Evolutionary conservation across 2,113 vertebrate species (phyloP).

Genomic region (Setophaga coronata): DNA sequence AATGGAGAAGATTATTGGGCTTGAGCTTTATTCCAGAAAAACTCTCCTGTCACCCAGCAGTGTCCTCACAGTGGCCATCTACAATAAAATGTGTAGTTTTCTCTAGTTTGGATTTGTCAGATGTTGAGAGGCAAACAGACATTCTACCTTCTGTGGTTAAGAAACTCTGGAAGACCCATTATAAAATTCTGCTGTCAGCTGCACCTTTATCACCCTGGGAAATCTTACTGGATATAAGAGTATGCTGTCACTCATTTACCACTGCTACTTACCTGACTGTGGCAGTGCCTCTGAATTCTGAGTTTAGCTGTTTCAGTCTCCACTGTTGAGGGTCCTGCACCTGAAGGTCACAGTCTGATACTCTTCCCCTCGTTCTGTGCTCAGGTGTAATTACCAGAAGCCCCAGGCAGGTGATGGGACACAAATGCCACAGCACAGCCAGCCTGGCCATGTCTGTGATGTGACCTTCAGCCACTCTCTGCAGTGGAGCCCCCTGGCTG

Average conservation of each 20-base stretch:
- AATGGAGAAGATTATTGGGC: background rate
- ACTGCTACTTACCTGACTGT: background rate
- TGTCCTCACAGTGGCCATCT: background rate
- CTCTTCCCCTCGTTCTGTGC: background rate
- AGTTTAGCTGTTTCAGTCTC: background rate
- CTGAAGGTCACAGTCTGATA: background rate
- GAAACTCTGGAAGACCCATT: background rate
- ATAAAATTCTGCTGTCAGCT: background rate
- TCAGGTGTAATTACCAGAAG: background rate
- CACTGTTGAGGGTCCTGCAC: background rate
- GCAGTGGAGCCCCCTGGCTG: background rate
- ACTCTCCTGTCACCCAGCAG: background rate
- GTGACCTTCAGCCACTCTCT: background rate
- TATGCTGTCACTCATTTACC: background rate
- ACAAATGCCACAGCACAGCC: background rate
- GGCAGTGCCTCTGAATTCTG: background rate
- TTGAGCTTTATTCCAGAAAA: background rate
- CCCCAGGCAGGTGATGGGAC: background rate
- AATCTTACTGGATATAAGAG: background rate
- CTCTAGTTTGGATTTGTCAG: background rate
- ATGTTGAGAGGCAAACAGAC: background rate
- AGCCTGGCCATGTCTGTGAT: background rate
- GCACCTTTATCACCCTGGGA: background rate
- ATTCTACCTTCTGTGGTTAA: background rate
- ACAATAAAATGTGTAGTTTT: background rate